Conservation (phyloP, 2,888 invertebrate species). For the Hylaea fasciaria region DNA sequence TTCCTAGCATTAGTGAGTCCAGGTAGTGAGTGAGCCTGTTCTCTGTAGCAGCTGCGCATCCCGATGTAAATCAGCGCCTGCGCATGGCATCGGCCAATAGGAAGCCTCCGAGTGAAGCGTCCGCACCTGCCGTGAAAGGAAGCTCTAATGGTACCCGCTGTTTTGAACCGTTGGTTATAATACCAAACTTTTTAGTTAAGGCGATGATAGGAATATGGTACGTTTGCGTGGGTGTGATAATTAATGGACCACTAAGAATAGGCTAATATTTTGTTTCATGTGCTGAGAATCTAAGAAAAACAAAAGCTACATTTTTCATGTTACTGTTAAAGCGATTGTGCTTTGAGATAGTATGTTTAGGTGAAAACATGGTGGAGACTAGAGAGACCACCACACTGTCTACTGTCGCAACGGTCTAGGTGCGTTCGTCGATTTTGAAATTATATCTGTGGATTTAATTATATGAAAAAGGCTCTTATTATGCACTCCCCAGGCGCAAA, state of each 20-base stretch:
- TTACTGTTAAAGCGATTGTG: too few species aligned
- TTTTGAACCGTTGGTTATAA: conserved; percentile 41
- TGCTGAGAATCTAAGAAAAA: too few species aligned
- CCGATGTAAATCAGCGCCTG: conserved; percentile 67
- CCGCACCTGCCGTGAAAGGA: conserved; percentile 77
- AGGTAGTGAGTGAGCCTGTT: conserved; percentile 14
- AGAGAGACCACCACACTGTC: too few species aligned
- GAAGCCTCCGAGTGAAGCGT: conserved; percentile 53
- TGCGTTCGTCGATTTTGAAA: too few species aligned
- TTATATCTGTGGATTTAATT: too few species aligned
- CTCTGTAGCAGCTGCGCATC: conserved; percentile 68
- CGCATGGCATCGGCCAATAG: conserved; percentile 65
- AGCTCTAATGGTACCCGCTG: conserved; percentile 64
- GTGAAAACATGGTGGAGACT: too few species aligned
- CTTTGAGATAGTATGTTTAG: background rate
- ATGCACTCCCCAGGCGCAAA: too few species aligned
- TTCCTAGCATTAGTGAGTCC: conserved; percentile 52
- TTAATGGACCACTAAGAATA: background rate
- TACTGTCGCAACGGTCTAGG: too few species aligned
- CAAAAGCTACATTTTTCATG: too few species aligned
- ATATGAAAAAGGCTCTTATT: too few species aligned
- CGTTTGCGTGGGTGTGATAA: background rate
- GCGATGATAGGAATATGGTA: background rate
- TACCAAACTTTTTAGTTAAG: conserved; percentile 11
- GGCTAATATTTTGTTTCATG: background rate